Evolutionary conservation across 2,113 vertebrate genomes (phyloP).

Genomic region (Siniperca knerii): DNA sequence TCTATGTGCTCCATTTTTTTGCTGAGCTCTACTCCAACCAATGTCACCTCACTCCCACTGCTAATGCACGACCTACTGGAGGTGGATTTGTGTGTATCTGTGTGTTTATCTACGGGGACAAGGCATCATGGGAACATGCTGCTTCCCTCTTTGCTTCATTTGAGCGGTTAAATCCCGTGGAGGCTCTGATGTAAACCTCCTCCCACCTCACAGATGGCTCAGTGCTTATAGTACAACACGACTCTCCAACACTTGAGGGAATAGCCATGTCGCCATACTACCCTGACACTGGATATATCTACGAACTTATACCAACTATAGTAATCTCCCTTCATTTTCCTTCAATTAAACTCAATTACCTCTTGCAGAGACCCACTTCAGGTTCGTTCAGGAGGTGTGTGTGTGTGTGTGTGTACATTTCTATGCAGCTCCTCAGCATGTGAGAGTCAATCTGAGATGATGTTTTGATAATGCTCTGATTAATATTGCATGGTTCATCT

Average conservation of each 20-base stretch:
- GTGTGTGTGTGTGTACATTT: slow-evolving; percentile 28
- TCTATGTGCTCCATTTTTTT: slow-evolving; percentile 1
- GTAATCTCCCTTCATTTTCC: slow-evolving; percentile 41
- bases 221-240: slow-evolving; percentile 15
- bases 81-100: background rate
- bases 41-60: slow-evolving; percentile 5
- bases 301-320: slow-evolving; percentile 17
- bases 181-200: slow-evolving; percentile 18
- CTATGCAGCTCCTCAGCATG: slow-evolving; percentile 43
- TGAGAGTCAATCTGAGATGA: slow-evolving; percentile 65
- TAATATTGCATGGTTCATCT: slow-evolving; percentile 78
- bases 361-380: slow-evolving; percentile 45
- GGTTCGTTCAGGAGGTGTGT: slow-evolving; percentile 8
- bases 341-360: slow-evolving; percentile 56
- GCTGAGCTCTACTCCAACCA: slow-evolving; percentile 19
- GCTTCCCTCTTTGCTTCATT: slow-evolving; percentile 42
- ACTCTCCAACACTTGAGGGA: slow-evolving; percentile 27
- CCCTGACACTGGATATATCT: slow-evolving; percentile 31
- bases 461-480: slow-evolving; percentile 76
- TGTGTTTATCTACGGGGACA: slow-evolving; percentile 23
- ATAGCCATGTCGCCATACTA: slow-evolving; percentile 7
- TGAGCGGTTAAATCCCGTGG: slow-evolving; percentile 33
- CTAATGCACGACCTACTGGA: slow-evolving; percentile 10
- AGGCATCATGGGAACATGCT: slow-evolving; percentile 27
- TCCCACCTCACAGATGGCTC: slow-evolving; percentile 38